Evolutionary conservation across 2,797 vertebrate genomes (phyloP), one percentile per base, ranked within the genome.

Genomic region (Knipowitschia caucasica): DNA sequence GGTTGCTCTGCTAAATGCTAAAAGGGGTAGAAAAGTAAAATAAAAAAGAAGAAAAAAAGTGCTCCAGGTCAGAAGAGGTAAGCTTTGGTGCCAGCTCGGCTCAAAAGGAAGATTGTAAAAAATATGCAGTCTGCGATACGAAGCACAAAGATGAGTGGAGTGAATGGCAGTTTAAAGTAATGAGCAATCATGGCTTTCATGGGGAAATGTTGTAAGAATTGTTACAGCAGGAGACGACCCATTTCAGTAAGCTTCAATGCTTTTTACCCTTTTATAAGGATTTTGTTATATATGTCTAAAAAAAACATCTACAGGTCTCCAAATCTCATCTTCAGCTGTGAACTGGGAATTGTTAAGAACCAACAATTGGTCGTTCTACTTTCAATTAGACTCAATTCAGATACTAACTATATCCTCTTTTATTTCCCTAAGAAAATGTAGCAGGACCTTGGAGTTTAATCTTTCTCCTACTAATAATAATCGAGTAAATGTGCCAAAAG

Each of bases 171-270:
- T 54, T 71, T 59, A 73, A 36, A 64, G 30, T 34, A 59, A 59
- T 25, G n/a, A 73, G 67, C 62, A 68, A 67, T 53, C 71, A 66
- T 71, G 71, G 65, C 73, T 71, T 84, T 78, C 77, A 83, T 73
- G 71, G 73, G 76, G 75, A 71, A 72, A 24, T 50, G 60, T 30
- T n/a, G 44, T 33, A 51, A 43, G 69, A 61, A 70, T 10, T 5
- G 17, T 62, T 51, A 17, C 7, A 2, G 27, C 47, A 45, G 62
- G 53, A 40, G 55, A 25, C 11, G 8, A 35, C 21, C 35, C 42
- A 7, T 58, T 46, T 50, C n/a, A 6, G 20, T 42, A 23, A 75
- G 63, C 56, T n/a, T 42, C 50, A 55, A 11, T 14, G 53, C 24
- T 17, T 8, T 49, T 50, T 24, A 21, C 56, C 50, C 56, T 67